A percentile compares a stretch with the other conserved stretches of the same genome.
Conservation (phyloP, 2,888 invertebrate species). For the Athetis lepigone region DNA sequence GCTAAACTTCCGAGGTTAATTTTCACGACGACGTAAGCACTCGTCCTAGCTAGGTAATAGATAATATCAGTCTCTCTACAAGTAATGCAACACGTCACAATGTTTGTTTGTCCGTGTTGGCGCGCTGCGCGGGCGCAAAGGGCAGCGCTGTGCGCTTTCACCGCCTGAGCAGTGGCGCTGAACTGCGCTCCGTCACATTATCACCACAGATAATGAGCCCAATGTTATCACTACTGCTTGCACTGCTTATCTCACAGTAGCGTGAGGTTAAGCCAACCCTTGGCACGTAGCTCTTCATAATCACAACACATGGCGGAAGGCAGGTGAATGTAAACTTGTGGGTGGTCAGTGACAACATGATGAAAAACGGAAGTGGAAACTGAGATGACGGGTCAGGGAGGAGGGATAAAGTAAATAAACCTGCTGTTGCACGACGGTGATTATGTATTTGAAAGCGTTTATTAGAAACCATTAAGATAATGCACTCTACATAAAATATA, state of each 20-base stretch:
- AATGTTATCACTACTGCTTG: slow-evolving; percentile 33
- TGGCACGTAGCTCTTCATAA: no score
- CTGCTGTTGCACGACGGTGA: background rate
- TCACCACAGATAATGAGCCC: slow-evolving; percentile 44
- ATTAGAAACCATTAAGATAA: background rate
- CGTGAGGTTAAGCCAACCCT: slow-evolving; percentile 1
- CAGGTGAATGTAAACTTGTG: no score
- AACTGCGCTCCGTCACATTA: slow-evolving; percentile 32
- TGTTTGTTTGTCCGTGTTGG: background rate
- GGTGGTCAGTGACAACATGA: no score
- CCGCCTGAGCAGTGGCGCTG: slow-evolving; percentile 25
- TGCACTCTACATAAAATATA: background rate
- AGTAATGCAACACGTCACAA: background rate
- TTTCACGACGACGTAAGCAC: background rate
- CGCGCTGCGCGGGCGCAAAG: slow-evolving; percentile 28
- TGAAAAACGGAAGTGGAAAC: background rate
- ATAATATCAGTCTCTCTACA: background rate
- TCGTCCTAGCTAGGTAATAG: background rate
- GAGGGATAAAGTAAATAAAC: background rate
- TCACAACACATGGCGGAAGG: no score
- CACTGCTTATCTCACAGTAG: slow-evolving; percentile 24
- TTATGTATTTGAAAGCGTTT: background rate
- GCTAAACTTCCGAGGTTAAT: background rate
- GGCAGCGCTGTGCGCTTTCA: slow-evolving; percentile 31
- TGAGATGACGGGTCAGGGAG: no score